Conservation (phyloP, 2,113 vertebrate species). For the Aythya baeri region DNA sequence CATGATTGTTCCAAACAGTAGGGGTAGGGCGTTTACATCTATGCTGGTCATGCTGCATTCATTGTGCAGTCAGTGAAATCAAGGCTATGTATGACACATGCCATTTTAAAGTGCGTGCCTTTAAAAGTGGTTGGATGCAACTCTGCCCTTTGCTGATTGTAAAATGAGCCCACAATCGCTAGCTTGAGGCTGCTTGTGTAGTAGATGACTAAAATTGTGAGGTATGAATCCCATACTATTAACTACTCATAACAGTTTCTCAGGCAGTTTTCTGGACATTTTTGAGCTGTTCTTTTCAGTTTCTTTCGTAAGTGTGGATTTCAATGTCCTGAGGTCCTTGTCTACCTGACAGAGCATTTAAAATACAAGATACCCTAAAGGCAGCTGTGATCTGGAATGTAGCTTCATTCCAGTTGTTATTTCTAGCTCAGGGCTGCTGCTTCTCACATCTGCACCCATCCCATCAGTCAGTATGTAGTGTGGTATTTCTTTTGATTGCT, state of each 20-base stretch:
- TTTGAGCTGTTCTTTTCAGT: not conserved
- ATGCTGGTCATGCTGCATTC: not conserved
- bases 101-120: not conserved
- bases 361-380: not conserved
- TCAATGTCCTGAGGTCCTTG: not conserved
- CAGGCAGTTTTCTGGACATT: not conserved
- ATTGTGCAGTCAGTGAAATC: not conserved
- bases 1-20: not conserved
- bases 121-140: not conserved
- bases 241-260: not conserved
- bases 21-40: not conserved
- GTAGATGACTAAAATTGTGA: not conserved
- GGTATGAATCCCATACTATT: not conserved
- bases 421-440: not conserved
- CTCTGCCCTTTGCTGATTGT: not conserved
- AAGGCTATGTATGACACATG: no score
- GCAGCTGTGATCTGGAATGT: not conserved
- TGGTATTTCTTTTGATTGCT: not conserved
- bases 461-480: not conserved
- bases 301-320: not conserved
- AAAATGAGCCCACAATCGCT: not conserved
- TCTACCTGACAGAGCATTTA: not conserved
- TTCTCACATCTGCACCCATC: not conserved
- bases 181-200: not conserved
- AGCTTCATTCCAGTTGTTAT: not conserved